A percentile compares a stretch with the other conserved stretches of the same genome.
Conservation (phyloP, 2,888 invertebrate species). For the Lasioglossum vierecki region DNA sequence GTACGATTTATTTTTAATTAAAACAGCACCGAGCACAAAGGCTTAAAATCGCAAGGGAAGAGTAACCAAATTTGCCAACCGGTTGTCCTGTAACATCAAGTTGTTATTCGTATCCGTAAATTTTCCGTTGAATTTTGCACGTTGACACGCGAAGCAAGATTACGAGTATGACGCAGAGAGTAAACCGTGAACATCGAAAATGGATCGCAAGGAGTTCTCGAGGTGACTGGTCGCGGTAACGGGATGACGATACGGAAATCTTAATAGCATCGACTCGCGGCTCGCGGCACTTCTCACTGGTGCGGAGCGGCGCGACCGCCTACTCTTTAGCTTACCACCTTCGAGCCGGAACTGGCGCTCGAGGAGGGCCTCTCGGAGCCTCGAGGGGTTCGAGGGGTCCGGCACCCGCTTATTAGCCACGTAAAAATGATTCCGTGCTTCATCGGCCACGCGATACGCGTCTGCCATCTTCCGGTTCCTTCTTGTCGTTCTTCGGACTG, state of each 20-base stretch:
- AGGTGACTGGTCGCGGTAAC: constrained; percentile 44
- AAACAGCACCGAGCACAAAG: no score
- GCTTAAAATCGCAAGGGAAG: no score
- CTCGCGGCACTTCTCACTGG: constrained; percentile 43
- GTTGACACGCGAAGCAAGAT: not conserved
- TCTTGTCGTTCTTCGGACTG: not conserved
- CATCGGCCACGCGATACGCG: constrained; percentile 65
- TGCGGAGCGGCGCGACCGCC: constrained; percentile 21
- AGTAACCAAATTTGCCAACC: no score
- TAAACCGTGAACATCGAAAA: not conserved
- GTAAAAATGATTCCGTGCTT: constrained; percentile 65
- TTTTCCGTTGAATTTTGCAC: not conserved
- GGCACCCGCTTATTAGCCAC: constrained; percentile 64
- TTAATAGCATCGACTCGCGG: constrained; percentile 57
- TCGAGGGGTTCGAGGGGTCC: constrained; percentile 28
- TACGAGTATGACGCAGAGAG: not conserved
- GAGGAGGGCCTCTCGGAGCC: not conserved
- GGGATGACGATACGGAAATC: constrained; percentile 64
- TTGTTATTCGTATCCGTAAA: not conserved
- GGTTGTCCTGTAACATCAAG: not conserved
- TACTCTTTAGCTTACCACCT: constrained; percentile 57
- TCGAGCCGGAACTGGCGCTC: constrained; percentile 60
- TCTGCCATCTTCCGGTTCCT: constrained; percentile 2
- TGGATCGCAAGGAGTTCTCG: not conserved
- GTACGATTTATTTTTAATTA: no score